Percentiles rank a stretch among this genome's conserved stretches.
phyloP scores from a whole-genome alignment of 2,113 vertebrate genomes.

The Gadus macrocephalus region DNA sequence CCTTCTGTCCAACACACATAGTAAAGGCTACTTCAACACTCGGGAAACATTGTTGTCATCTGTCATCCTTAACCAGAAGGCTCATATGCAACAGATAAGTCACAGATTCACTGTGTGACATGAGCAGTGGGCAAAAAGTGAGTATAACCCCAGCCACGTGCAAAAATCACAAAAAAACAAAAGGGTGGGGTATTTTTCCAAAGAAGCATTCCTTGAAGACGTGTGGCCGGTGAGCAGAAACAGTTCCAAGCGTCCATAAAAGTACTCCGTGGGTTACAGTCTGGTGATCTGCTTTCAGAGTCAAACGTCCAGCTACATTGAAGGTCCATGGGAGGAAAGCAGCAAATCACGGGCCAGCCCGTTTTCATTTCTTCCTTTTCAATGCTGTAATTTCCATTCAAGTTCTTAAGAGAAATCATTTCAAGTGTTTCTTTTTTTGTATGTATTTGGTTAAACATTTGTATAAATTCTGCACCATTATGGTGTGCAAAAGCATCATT shows the following conservation, averaged over 20 bases:
- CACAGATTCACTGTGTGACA: neutral
- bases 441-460: slow-evolving; percentile 12
- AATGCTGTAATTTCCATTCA: slow-evolving; percentile 6
- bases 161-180: slow-evolving; percentile 43
- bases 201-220: slow-evolving; percentile 27
- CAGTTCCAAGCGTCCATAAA: slow-evolving; percentile 14
- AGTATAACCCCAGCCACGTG: slow-evolving; percentile 44
- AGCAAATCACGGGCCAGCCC: slow-evolving; percentile 60
- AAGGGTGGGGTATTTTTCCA: slow-evolving; percentile 27
- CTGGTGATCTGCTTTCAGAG: slow-evolving; percentile 36
- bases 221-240: slow-evolving; percentile 23
- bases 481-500: slow-evolving; percentile 21
- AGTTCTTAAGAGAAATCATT: slow-evolving; percentile 7
- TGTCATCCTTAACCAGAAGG: too few species aligned
- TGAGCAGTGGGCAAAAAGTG: slow-evolving; percentile 19
- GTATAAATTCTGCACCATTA: slow-evolving; percentile 20
- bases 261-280: slow-evolving; percentile 41
- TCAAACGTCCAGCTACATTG: slow-evolving; percentile 37
- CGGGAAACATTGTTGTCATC: slow-evolving; percentile 1
- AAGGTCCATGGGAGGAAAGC: slow-evolving; percentile 37
- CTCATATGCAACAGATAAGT: too few species aligned
- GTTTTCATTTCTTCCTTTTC: slow-evolving; percentile 18
- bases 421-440: slow-evolving; percentile 24
- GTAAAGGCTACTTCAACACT: slow-evolving; percentile 57
- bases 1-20: slow-evolving; percentile 43